Base-by-base conservation (phyloP, 2,888 invertebrate genomes). In the Clepsis dumicolana region DNA sequence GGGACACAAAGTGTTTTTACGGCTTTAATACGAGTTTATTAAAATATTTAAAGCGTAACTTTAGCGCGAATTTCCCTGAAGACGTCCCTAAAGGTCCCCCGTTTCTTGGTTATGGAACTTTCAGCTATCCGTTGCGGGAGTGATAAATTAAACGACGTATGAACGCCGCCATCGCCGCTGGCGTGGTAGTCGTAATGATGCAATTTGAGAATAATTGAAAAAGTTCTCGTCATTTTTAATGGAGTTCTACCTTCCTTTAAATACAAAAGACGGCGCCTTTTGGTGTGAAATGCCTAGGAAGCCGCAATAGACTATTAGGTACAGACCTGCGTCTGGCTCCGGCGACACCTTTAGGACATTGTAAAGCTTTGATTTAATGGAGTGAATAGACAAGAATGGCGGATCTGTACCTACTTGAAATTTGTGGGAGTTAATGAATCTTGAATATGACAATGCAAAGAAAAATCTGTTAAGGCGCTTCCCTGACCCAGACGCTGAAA, bases 31-130 rank as follows among this genome's bases (percentile, higher is more conserved):
- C 89, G 86, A 87, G 89, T 93, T 93, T 91, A 93, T 93, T 93
- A 91, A 91, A 93, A 92, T 93, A 93, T 93, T 93, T 91, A 93
- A 93, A 87, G 89, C 85, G 84, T 75, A 91, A 92, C 88, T 93
- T 93, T 89, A 82, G 82, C 80, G 84, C 74, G 82, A 90, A 93
- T 93, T 93, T 93, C 93, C 93, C 93, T 76, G 84, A 91, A 92
- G 93, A 91, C 93, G 84, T 80, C 77, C 79, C 78, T 82, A 86
- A 83, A 83, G 84, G 87, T 85, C 89, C 85, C 87, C 77, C 77
- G 84, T 72, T 78, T 79, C 82, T 79, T 77, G 76, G 85, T 81
- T 84, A 81, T 83, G 80, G 82, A 85, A 86, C 80, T 88, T 86
- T 83, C 77, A 80, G 86, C 81, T 85, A 85, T 73, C 73, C 74